Conservation (phyloP, 1,140 invertebrate genomes). For the Zaprionus gabonicus region DNA sequence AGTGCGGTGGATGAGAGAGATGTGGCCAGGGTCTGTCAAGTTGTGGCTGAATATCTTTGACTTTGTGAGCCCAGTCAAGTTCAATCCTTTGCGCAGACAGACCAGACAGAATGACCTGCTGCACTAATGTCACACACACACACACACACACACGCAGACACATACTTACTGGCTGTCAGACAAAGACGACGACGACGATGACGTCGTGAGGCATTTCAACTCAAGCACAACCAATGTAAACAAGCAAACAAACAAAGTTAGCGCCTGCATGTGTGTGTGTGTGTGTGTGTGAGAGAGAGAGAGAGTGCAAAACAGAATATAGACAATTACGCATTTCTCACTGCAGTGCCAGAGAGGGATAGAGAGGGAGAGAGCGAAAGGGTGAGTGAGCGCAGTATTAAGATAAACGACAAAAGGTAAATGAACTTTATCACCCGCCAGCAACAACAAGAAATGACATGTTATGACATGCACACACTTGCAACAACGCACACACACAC, state of each 20-base stretch:
- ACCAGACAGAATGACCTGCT: slow-evolving; percentile 54
- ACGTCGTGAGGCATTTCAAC: slow-evolving; percentile 51
- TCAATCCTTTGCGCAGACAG: slow-evolving; percentile 22
- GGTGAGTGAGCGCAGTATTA: slow-evolving; percentile 45
- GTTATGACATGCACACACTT: slow-evolving; percentile 37
- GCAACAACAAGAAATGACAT: slow-evolving; percentile 59
- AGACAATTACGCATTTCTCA: slow-evolving; percentile 79
- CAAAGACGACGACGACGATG: slow-evolving; percentile 10
- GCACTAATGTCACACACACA: slow-evolving; percentile 60
- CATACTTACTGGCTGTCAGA: slow-evolving; percentile 34
- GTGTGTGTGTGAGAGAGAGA: slow-evolving; percentile 34
- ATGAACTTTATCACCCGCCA: slow-evolving; percentile 78
- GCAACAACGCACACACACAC: not conserved
- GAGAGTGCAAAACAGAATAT: slow-evolving; percentile 73
- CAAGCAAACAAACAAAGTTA: slow-evolving; percentile 68
- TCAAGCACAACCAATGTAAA: slow-evolving; percentile 68
- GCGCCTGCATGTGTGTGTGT: slow-evolving; percentile 30
- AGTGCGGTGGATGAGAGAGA: not conserved
- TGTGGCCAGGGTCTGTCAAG: not conserved
- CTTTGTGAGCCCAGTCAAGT: slow-evolving; percentile 42
- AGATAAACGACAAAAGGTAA: slow-evolving; percentile 81
- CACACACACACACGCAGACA: slow-evolving; percentile 9
- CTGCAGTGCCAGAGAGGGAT: slow-evolving; percentile 41
- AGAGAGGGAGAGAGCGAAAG: slow-evolving; percentile 37
- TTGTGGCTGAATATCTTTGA: slow-evolving; percentile 15